Conservation (phyloP, 1,140 invertebrate species). For the Sycobia sp. region DNA sequence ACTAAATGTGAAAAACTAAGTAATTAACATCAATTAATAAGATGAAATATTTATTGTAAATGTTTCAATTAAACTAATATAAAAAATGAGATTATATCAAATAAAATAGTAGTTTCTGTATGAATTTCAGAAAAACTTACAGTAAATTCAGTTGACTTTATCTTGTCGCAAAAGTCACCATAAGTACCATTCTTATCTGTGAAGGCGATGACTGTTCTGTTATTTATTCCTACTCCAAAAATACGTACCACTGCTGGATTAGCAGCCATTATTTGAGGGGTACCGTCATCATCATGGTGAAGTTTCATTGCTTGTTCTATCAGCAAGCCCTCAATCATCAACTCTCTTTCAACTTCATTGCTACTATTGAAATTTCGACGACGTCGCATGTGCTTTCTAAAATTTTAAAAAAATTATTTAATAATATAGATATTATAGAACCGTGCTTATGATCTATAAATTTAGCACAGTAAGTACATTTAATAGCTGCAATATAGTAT, state of each 20-base stretch:
- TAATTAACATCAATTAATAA: no score
- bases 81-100: no score
- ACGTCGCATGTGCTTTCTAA: not conserved
- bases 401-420: no score
- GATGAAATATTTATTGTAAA: no score
- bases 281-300: conserved; percentile 66
- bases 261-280: conserved; percentile 70
- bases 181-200: conserved; percentile 64
- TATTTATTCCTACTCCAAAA: conserved; percentile 74
- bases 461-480: no score
- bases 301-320: conserved; percentile 68
- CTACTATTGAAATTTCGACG: conserved; percentile 7
- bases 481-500: no score
- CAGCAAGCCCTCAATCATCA: conserved; percentile 65
- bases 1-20: no score
- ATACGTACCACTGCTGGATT: conserved; percentile 68
- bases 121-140: conserved; percentile 44
- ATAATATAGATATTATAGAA: no score
- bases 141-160: conserved; percentile 48
- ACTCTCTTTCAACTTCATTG: conserved; percentile 8
- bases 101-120: no score
- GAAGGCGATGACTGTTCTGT: conserved; percentile 73
- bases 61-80: no score
- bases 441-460: no score
- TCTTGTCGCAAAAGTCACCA: conserved; percentile 61